Percentiles rank a stretch among this genome's conserved stretches.
Evolutionary conservation across 2,888 invertebrate genomes (phyloP).

Genomic region (Lycia hirtaria): DNA sequence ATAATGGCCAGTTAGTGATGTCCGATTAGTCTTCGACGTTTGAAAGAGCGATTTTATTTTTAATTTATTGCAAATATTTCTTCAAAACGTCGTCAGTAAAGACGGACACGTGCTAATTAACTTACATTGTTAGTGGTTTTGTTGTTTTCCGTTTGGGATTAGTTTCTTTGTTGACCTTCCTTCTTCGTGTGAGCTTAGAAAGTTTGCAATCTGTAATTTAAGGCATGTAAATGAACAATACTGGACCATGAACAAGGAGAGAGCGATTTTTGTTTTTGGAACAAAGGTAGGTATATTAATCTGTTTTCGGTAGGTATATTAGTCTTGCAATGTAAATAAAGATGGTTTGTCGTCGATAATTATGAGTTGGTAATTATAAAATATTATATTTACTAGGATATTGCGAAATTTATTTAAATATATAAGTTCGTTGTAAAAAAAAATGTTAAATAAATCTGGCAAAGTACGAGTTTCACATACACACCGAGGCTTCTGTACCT

Average conservation of each 20-base stretch:
- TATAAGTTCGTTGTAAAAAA: too few species aligned
- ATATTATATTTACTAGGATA: too few species aligned
- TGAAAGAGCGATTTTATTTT: slow-evolving; percentile 75
- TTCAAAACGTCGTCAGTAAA: slow-evolving; percentile 62
- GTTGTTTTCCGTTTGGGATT: slow-evolving; percentile 54
- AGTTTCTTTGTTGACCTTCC: slow-evolving; percentile 44
- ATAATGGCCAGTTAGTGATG: slow-evolving; percentile 51
- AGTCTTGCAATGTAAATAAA: too few species aligned
- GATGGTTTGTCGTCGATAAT: too few species aligned
- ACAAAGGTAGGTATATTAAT: neutral
- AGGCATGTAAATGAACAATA: slow-evolving; percentile 14
- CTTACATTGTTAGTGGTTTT: slow-evolving; percentile 56
- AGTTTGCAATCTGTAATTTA: slow-evolving; percentile 30
- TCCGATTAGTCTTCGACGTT: slow-evolving; percentile 72
- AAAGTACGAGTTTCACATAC: too few species aligned
- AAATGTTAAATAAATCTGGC: too few species aligned
- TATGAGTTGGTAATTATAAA: too few species aligned
- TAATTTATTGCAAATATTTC: slow-evolving; percentile 73
- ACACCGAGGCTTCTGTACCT: too few species aligned
- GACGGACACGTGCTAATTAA: slow-evolving; percentile 68
- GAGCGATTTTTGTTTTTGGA: slow-evolving; percentile 1
- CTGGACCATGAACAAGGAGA: slow-evolving; percentile 6
- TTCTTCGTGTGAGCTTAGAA: slow-evolving; percentile 52
- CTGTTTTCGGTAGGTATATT: too few species aligned
- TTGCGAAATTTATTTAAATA: too few species aligned